phyloP scores from a whole-genome alignment of 2,797 vertebrate species.

The Anas capensis region DNA sequence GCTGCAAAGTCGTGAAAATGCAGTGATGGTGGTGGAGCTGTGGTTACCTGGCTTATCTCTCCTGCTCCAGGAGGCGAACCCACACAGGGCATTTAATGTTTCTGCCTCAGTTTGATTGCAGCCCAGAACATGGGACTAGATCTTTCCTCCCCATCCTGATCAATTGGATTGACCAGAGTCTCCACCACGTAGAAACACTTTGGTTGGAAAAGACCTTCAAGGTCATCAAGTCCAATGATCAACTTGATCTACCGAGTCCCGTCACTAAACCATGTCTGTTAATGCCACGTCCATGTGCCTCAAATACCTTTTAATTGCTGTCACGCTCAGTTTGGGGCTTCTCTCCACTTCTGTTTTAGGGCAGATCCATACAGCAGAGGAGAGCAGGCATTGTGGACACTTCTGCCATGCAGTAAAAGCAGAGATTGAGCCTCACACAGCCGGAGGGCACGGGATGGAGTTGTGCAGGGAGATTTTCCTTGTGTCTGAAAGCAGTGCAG shows the following conservation, averaged over 20 bases:
- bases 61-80: neutral
- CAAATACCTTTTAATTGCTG: neutral
- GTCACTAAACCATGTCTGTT: neutral
- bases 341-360: neutral
- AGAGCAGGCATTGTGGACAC: neutral
- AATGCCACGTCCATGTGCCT: neutral
- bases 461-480: neutral
- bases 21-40: neutral
- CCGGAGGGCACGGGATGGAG: fast-evolving
- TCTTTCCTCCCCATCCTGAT: neutral
- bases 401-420: neutral
- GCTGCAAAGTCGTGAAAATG: neutral
- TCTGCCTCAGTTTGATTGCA: neutral
- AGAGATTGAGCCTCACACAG: neutral
- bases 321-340: neutral
- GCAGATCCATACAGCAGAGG: fast-evolving
- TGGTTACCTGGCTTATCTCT: neutral
- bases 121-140: neutral
- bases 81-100: fast-evolving
- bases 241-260: neutral
- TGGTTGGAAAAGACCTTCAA: neutral
- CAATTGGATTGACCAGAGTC: fast-evolving
- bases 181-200: neutral
- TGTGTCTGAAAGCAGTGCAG: neutral
- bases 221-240: neutral